Evolutionary conservation across 2,113 vertebrate species (phyloP).

Genomic region (Eublepharis macularius): DNA sequence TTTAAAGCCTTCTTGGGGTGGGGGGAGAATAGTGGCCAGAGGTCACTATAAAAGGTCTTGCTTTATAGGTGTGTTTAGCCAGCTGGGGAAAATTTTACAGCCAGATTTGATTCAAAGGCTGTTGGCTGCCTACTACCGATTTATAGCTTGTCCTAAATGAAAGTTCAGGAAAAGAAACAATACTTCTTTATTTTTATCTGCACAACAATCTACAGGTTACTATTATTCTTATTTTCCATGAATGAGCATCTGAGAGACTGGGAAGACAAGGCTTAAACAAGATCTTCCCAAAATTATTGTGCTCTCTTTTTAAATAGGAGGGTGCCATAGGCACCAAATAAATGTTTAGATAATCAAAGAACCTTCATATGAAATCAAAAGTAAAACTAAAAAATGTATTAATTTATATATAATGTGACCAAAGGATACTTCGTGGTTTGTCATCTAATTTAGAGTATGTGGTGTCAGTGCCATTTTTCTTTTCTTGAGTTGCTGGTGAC

Average conservation of each 20-base stretch:
- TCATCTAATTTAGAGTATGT: background rate
- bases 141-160: background rate
- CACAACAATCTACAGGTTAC: background rate
- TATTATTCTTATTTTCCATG: background rate
- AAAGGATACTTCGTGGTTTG: conserved; percentile 36
- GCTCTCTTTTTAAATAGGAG: background rate
- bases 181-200: background rate
- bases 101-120: background rate
- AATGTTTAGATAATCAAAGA: background rate
- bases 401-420: background rate
- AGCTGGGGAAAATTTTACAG: background rate
- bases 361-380: background rate
- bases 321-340: background rate
- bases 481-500: background rate
- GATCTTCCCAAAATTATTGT: background rate
- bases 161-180: background rate
- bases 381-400: background rate
- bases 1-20: too few relatives aligned
- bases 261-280: background rate
- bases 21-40: too few relatives aligned
- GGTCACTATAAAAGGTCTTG: background rate
- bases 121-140: background rate
- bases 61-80: background rate
- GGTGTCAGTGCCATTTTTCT: background rate
- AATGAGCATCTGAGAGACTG: background rate